Conservation (phyloP, 2,797 vertebrate genomes). For the Lagothrix lagotricha region DNA sequence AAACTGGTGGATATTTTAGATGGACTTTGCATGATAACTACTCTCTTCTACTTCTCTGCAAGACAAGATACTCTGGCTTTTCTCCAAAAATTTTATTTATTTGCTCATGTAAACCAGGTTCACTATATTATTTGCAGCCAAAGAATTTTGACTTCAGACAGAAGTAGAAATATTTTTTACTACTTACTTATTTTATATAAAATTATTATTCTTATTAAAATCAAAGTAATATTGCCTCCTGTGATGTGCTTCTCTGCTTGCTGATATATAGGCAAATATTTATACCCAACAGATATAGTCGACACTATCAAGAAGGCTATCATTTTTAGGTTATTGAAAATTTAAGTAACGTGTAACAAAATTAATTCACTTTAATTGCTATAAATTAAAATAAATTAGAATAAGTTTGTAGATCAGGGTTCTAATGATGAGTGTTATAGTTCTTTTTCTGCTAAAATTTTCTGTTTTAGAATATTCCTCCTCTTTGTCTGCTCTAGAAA, state of each 20-base stretch:
- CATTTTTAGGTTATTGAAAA: not conserved
- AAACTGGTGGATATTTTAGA: not conserved
- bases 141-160: not conserved
- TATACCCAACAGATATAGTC: not conserved
- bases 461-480: not conserved
- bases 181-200: not conserved
- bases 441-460: not conserved
- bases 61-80: not conserved
- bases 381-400: not conserved
- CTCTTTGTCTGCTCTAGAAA: not conserved
- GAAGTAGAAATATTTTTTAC: not conserved
- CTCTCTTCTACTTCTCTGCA: not conserved
- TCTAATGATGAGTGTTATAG: not conserved
- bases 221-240: not conserved
- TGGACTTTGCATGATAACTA: not conserved
- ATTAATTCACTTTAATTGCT: not conserved
- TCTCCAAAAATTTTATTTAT: not conserved
- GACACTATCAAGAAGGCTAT: not conserved
- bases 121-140: not conserved
- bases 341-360: not conserved
- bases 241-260: not conserved
- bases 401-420: not conserved
- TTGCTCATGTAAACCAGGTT: not conserved
- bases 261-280: not conserved
- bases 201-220: not conserved